These are phyloP conservation scores for Hirtodrosophila duncani DNA, from an alignment of 2,888 invertebrate species.

Conservation along the genomic window DNA sequence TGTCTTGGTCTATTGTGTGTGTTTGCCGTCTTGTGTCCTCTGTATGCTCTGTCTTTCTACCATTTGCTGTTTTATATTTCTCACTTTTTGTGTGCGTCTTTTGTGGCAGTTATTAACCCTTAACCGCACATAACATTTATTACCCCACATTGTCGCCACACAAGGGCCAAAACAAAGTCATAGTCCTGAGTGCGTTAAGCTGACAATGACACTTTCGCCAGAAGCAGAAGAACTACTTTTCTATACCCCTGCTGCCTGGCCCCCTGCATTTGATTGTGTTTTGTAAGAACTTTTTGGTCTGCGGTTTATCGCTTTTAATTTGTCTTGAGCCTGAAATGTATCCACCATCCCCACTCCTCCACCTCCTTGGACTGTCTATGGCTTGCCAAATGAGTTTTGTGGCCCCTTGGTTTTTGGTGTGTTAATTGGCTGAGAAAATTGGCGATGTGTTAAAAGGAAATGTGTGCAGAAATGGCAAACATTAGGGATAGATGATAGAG, in stretches of 20 bases:
- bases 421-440: too few relatives aligned
- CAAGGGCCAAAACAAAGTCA: slow-evolving; percentile 46
- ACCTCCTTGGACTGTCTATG: too few relatives aligned
- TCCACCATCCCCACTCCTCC: too few relatives aligned
- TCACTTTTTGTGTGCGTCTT: slow-evolving; percentile 39
- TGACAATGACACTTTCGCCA: slow-evolving; percentile 68
- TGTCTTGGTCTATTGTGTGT: too few relatives aligned
- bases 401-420: too few relatives aligned
- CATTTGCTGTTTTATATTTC: slow-evolving; percentile 38
- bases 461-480: too few relatives aligned
- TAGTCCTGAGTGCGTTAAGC: slow-evolving; percentile 70
- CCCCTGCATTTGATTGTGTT: slow-evolving; percentile 56
- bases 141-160: slow-evolving; percentile 51
- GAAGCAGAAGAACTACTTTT: too few relatives aligned
- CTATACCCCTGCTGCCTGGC: background rate
- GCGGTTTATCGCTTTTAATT: slow-evolving; percentile 71
- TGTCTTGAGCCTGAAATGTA: slow-evolving; percentile 40
- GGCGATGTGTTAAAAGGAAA: too few relatives aligned
- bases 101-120: slow-evolving; percentile 76
- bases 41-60: too few relatives aligned
- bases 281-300: slow-evolving; percentile 52
- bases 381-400: too few relatives aligned
- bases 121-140: slow-evolving; percentile 76
- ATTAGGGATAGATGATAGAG: too few relatives aligned
- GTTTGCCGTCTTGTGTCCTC: too few relatives aligned